Evolutionary conservation across 2,797 vertebrate species (phyloP), one percentile per base, ranked within the genome.

Genomic region (Enteromius anoplus): DNA sequence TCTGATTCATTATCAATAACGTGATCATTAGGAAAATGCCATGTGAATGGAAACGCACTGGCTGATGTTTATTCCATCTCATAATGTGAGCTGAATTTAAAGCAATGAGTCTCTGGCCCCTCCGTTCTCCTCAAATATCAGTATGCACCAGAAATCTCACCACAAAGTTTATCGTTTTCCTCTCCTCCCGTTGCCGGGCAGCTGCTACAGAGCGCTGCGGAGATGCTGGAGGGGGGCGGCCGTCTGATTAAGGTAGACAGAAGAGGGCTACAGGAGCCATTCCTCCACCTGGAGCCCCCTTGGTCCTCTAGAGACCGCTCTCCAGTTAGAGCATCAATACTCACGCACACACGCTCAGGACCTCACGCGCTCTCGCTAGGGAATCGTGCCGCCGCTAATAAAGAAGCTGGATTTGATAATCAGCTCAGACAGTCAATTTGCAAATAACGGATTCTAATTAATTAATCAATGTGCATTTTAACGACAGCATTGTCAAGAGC

Each of bases 401-500:
- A 92, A 94, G 93, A 92, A 94, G 89, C 89, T 72, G 88, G 87
- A 90, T 94, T 93, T 94, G 93, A 94, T 95, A 92, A 94, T 94
- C 93, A 91, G 92, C 91, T 65, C 90, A 92, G 94, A 93, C 93
- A 94, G 93, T 93, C 93, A 91, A 94, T 94, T 94, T 94, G 93
- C 93, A 94, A 94, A 95, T 94, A 93, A 93, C 91, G 91, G 91
- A 91, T 92, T 92, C 89, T 94, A 95, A 95, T 95, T 92, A 92
- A 92, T 93, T 84, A 93, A 95, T 95, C 93, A 92, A 95, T 94
- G 92, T 87, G 92, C 91, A 92, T 94, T 94, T 93, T 92, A 91
- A 90, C 89, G 88, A 91, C 90, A 84, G 91, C 76, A 84, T 92
- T 93, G 93, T 95, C 93, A 92, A 94, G 93, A 91, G 92, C 90